A percentile compares a stretch with the other conserved stretches of the same genome.
Evolutionary conservation across 2,113 vertebrate genomes (phyloP).

Genomic region (Actinemys pallida): DNA sequence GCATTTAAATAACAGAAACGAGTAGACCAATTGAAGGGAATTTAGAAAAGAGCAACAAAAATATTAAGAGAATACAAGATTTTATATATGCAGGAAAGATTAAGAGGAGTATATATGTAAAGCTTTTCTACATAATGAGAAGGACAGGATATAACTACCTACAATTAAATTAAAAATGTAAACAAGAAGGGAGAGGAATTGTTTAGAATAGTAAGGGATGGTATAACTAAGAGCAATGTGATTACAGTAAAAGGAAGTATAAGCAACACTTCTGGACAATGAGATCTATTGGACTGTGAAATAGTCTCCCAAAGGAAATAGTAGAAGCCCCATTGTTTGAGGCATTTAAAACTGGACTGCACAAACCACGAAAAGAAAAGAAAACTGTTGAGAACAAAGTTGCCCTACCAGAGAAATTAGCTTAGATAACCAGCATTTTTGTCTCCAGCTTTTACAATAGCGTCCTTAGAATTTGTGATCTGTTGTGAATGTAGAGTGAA

Average conservation of each 20-base stretch:
- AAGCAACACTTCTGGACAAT: not conserved
- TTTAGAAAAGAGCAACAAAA: constrained; percentile 7
- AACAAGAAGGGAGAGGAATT: not conserved
- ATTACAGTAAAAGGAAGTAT: not conserved
- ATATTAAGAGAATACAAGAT: not conserved
- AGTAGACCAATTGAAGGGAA: not conserved
- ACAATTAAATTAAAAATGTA: not conserved
- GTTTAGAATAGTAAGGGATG: not conserved
- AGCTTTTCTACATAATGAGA: constrained; percentile 1
- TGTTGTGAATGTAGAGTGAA: not conserved
- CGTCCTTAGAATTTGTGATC: not conserved
- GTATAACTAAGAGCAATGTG: not conserved
- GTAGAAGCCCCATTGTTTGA: not conserved
- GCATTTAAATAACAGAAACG: not conserved
- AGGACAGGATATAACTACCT: not conserved
- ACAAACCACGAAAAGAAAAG: not conserved
- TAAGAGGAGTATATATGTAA: not conserved
- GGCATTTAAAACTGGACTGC: not conserved
- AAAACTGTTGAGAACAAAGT: not conserved
- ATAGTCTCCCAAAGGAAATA: not conserved
- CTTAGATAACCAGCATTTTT: not conserved
- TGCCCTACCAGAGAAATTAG: not conserved
- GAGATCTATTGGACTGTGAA: not conserved
- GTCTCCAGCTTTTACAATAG: not conserved
- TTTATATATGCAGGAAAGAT: not conserved